Conservation (phyloP, 2,113 vertebrate species). For the Oreochromis spilurus region DNA sequence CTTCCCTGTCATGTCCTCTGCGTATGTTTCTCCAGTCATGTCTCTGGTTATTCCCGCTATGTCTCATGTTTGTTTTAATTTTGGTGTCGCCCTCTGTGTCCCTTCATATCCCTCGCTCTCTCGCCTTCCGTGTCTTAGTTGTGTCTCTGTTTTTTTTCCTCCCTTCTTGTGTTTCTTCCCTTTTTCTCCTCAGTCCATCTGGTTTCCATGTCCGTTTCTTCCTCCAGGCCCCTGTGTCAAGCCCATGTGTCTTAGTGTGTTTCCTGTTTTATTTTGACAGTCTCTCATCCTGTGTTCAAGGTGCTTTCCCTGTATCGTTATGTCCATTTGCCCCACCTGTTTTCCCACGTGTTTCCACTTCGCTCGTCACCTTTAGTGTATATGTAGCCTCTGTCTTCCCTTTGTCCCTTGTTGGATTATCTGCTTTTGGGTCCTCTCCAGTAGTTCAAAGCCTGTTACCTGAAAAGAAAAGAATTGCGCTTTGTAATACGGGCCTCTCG, state of each 20-base stretch:
- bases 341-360: not conserved
- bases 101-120: not conserved
- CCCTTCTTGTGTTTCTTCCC: not conserved
- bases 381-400: not conserved
- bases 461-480: not conserved
- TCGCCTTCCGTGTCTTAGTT: not conserved
- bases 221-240: not conserved
- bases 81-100: not conserved
- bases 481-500: not conserved
- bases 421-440: not conserved
- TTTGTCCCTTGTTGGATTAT: not conserved
- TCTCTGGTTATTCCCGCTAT: not conserved
- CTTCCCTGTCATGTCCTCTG: not conserved
- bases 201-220: not conserved
- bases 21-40: not conserved
- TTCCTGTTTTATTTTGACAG: not conserved
- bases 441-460: not conserved
- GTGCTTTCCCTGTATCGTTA: not conserved
- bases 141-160: not conserved
- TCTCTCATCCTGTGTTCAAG: not conserved
- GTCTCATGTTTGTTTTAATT: not conserved
- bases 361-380: fast-evolving
- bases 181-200: not conserved
- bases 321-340: not conserved
- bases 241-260: not conserved